Percentiles rank a stretch among this genome's conserved stretches.
These are phyloP conservation scores for Hoplodrina ambigua DNA, from an alignment of 2,888 invertebrate genomes.

Conservation along the genomic window DNA sequence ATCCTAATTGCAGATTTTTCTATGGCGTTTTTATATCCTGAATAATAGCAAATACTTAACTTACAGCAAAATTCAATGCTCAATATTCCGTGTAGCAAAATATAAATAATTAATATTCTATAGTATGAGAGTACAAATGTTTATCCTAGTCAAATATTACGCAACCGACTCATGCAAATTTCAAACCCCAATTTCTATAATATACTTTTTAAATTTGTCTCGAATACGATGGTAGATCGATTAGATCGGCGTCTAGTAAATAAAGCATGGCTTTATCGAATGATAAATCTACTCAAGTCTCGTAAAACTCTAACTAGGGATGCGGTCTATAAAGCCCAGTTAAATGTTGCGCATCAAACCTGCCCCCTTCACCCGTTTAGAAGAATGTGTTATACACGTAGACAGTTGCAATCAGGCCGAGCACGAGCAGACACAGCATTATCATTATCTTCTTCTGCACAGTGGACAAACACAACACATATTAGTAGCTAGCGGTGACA, in stretches of 20 bases:
- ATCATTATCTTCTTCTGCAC: slow-evolving; percentile 98
- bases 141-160: slow-evolving; percentile 52
- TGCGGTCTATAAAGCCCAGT: slow-evolving; percentile 75
- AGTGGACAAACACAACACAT: slow-evolving; percentile 87
- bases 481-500: slow-evolving; percentile 81
- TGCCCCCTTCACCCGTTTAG: slow-evolving; percentile 86
- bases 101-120: slow-evolving; percentile 55
- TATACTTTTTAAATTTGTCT: slow-evolving; percentile 60
- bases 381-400: slow-evolving; percentile 90
- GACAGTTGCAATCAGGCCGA: slow-evolving; percentile 92
- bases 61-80: slow-evolving; percentile 49
- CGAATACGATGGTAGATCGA: slow-evolving; percentile 62
- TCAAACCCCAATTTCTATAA: slow-evolving; percentile 67
- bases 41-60: slow-evolving; percentile 54
- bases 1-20: slow-evolving; percentile 36
- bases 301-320: slow-evolving; percentile 76
- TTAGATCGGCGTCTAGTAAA: slow-evolving; percentile 50
- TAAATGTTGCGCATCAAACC: slow-evolving; percentile 83
- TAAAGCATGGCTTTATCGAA: slow-evolving; percentile 61
- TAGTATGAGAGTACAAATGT: slow-evolving; percentile 35
- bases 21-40: slow-evolving; percentile 50
- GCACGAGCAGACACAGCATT: slow-evolving; percentile 96
- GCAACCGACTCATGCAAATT: slow-evolving; percentile 79
- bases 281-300: slow-evolving; percentile 57
- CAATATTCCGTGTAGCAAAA: slow-evolving; percentile 56